phyloP scores from a whole-genome alignment of 2,113 vertebrate species.

The Phodopus roborovskii region DNA sequence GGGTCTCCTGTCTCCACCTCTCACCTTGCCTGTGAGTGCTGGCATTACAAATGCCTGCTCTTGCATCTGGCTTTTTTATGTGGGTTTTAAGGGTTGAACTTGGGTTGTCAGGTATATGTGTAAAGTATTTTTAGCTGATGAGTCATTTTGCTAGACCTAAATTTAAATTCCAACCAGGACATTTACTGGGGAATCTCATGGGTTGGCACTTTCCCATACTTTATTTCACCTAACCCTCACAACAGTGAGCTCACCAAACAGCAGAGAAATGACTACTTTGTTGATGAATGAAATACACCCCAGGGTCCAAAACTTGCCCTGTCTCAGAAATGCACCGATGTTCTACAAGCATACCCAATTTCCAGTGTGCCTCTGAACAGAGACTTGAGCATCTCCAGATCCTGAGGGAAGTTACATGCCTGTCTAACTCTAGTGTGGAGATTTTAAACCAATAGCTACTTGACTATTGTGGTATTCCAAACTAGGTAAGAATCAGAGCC shows the following conservation, averaged over 20 bases:
- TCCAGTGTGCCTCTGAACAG: neutral
- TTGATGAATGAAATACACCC: neutral
- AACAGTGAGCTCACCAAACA: neutral
- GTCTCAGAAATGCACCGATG: neutral
- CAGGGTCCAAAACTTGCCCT: neutral
- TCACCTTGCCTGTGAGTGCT: neutral
- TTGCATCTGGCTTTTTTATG: neutral
- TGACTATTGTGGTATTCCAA: neutral
- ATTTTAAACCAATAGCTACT: neutral
- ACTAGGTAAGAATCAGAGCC: neutral
- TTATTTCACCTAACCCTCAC: neutral
- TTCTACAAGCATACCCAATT: neutral
- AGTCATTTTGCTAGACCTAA: neutral
- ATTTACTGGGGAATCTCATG: constrained; percentile 1
- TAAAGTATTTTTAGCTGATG: neutral
- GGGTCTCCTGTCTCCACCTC: neutral
- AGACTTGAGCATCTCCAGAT: neutral
- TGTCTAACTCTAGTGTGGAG: neutral
- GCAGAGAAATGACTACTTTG: neutral
- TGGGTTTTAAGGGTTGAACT: neutral
- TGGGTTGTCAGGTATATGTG: neutral
- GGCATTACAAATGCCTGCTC: neutral
- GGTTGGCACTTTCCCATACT: neutral
- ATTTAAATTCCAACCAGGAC: neutral
- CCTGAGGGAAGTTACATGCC: neutral